Evolutionary conservation across 1,140 invertebrate species (phyloP).

Genomic region (Episyrphus balteatus): DNA sequence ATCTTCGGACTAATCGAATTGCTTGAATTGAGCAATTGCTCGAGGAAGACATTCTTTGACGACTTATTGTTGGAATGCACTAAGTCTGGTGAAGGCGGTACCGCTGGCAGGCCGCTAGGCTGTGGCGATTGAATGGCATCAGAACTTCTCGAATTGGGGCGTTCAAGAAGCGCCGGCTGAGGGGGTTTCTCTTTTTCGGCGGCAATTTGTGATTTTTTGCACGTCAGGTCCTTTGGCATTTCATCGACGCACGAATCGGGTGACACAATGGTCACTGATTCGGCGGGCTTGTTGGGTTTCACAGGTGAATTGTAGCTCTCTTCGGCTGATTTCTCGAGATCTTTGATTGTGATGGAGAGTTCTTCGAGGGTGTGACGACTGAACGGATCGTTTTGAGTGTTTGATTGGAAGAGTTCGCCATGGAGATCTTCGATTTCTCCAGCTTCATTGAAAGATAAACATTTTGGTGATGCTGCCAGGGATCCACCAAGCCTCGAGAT

Average conservation of each 20-base stretch:
- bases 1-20: slow-evolving; percentile 5
- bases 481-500: slow-evolving; percentile 45
- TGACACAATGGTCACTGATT: slow-evolving; percentile 6
- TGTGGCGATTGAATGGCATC: slow-evolving; percentile 53
- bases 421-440: slow-evolving; percentile 34
- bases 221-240: slow-evolving; percentile 45
- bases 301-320: not conserved
- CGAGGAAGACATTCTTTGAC: slow-evolving; percentile 29
- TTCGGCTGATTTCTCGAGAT: slow-evolving; percentile 2
- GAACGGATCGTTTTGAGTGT: slow-evolving; percentile 20
- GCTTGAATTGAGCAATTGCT: slow-evolving; percentile 32
- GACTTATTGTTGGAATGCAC: slow-evolving; percentile 17
- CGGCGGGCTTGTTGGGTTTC: slow-evolving; percentile 17
- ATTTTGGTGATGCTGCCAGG: slow-evolving; percentile 25
- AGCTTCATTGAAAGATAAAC: slow-evolving; percentile 34
- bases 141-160: slow-evolving; percentile 46
- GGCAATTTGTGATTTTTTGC: slow-evolving; percentile 33
- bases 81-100: slow-evolving; percentile 48
- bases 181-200: slow-evolving; percentile 31
- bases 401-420: slow-evolving; percentile 24
- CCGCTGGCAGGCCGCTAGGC: slow-evolving; percentile 50
- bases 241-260: slow-evolving; percentile 36
- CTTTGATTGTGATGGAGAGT: slow-evolving; percentile 4
- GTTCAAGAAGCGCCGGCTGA: slow-evolving; percentile 29
- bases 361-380: slow-evolving; percentile 3